Base-by-base conservation (phyloP, 1,140 invertebrate genomes). In the Pemphigus obesinymphae region DNA sequence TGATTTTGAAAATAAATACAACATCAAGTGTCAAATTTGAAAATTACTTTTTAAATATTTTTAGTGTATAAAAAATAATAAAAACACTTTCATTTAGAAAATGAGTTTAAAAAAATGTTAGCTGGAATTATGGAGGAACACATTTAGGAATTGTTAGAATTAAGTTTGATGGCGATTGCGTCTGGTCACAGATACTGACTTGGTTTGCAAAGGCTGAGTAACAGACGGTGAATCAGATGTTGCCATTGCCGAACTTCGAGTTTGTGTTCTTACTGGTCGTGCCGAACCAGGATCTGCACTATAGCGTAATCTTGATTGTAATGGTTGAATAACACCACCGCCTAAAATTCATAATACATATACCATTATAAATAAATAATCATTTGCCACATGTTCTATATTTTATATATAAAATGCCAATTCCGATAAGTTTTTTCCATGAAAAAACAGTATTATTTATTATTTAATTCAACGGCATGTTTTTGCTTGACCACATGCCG, bases 161-260 rank as follows among this genome's bases (percentile, higher is more conserved):
- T 80, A 80, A 58, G 55, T 80, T 80, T 58, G 76, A 80, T 80
- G 76, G 55, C 76, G 76, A 80, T 80, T 80, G 76, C 76, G 76
- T 80, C 76, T 80, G 76, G 53, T 80, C 76, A 80, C 76, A 80
- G 53, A 80, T 80, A 80, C 76, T 80, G 76, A 80, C 76, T 80
- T 80, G 76, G 76, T 80, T 80, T 80, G 76, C 76, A 80, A 58
- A 61, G 76, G 76, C 23, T 80, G 76, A 26, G 76, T 80, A 80
- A 58, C 53, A 61, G 76, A 80, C 7, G 76, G 76, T 4, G 55
- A 61, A 20, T 80, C 76, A 20, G 76, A 58, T 29, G 76, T 80
- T 43, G 76, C 76, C 76, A 80, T 80, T 43, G 50, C 53, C 58
- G 76, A 80, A 43, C 76, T 80, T 40, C 76, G 34, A n/a, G 76